Evolutionary conservation across 2,113 vertebrate species (phyloP).

Genomic region (Syrmaticus mikado): DNA sequence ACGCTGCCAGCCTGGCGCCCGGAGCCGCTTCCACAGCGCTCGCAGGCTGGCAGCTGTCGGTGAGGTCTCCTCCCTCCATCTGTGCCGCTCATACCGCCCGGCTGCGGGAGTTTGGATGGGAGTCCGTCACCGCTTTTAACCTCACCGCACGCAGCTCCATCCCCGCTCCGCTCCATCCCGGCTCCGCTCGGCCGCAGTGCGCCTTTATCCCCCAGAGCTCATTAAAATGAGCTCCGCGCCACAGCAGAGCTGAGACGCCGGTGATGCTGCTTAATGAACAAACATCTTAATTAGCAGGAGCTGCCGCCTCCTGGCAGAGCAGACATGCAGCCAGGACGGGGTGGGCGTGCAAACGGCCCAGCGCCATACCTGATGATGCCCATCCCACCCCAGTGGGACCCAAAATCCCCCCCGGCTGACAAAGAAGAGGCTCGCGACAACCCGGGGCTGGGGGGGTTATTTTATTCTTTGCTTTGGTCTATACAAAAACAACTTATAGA

Average conservation of each 20-base stretch:
- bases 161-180: background rate
- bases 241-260: background rate
- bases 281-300: background rate
- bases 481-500: conserved; percentile 84
- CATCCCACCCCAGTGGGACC: background rate
- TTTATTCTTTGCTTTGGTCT: conserved; percentile 85
- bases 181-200: background rate
- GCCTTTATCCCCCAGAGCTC: background rate
- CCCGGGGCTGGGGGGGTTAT: conserved; percentile 60
- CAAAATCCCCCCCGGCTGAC: accelerated
- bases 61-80: background rate
- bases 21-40: background rate
- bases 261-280: background rate
- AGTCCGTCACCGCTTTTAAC: background rate
- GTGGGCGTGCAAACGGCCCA: background rate
- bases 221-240: background rate
- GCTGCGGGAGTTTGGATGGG: background rate
- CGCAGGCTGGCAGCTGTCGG: background rate
- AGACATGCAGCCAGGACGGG: background rate
- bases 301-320: background rate
- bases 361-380: accelerated
- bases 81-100: accelerated
- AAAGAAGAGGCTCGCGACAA: conserved; percentile 35
- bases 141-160: accelerated
- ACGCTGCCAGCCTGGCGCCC: background rate